Conservation (phyloP, 1,140 invertebrate genomes). For the Zaprionus kolodkinae region DNA sequence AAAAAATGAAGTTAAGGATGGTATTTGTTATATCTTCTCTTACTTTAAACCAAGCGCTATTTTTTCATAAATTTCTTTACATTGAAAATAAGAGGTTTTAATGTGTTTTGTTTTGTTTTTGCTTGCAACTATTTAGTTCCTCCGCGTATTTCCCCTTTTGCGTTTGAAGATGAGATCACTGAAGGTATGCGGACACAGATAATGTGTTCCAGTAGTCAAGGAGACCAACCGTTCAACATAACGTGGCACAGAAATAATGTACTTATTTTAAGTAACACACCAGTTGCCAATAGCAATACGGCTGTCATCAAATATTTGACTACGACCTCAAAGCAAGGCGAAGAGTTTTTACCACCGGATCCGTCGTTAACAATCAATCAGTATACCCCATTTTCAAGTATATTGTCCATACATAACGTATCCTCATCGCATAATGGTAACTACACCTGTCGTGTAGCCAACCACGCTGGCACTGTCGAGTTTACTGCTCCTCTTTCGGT, state of each 20-base stretch:
- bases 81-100: conserved; percentile 6
- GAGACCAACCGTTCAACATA: conserved; percentile 90
- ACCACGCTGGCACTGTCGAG: conserved; percentile 86
- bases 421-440: conserved; percentile 87
- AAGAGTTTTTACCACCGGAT: conserved; percentile 55
- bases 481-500: conserved; percentile 88
- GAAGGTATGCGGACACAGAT: conserved; percentile 91
- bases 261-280: conserved; percentile 59
- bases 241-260: conserved; percentile 87
- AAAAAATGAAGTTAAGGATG: not conserved
- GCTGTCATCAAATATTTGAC: conserved; percentile 17
- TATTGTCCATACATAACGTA: conserved; percentile 87
- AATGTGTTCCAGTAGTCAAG: conserved; percentile 91
- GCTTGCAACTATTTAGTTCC: conserved; percentile 85
- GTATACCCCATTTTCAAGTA: conserved; percentile 85
- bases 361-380: conserved; percentile 78
- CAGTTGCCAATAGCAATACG: conserved; percentile 11
- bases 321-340: conserved; percentile 25
- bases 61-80: not conserved
- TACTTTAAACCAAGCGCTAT: not conserved
- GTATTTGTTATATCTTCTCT: not conserved
- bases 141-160: conserved; percentile 88
- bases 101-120: conserved; percentile 41
- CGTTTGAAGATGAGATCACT: conserved; percentile 87
- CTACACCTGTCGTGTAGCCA: conserved; percentile 88